These are phyloP conservation scores for Schizothorax lantsangensis DNA, from an alignment of 2,797 vertebrate genomes.

Conservation along the genomic window DNA sequence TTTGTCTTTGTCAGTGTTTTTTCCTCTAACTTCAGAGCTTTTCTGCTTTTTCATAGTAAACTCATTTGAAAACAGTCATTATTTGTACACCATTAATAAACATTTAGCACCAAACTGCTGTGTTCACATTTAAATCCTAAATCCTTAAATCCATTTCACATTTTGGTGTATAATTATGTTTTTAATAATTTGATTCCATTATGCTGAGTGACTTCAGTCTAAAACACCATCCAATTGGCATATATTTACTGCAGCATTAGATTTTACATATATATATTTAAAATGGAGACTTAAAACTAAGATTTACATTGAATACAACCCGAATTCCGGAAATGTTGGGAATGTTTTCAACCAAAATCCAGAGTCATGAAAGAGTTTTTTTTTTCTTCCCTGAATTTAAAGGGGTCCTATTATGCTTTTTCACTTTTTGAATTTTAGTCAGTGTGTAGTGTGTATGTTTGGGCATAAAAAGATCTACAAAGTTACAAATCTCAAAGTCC, in stretches of 20 bases:
- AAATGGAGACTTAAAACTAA: not conserved
- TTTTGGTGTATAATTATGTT: not conserved
- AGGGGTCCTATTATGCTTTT: too few species aligned
- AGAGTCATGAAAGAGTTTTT: too few species aligned
- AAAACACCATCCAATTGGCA: not conserved
- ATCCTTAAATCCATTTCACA: not conserved
- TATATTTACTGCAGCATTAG: not conserved
- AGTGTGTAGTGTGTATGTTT: too few species aligned
- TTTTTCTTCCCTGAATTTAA: too few species aligned
- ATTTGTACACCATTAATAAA: not conserved
- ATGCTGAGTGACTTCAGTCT: not conserved
- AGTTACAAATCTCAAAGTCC: too few species aligned
- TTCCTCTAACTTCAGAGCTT: not conserved
- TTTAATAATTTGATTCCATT: not conserved
- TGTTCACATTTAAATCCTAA: not conserved
- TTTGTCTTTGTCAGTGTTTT: not conserved
- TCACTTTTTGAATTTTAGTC: too few species aligned
- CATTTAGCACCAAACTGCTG: not conserved
- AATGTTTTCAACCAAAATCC: too few species aligned
- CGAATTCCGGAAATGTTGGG: too few species aligned
- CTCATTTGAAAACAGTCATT: not conserved
- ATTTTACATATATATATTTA: not conserved
- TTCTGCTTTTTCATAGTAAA: not conserved
- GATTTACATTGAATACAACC: not conserved
- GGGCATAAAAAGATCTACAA: too few species aligned